Base-by-base conservation (phyloP, 2,113 vertebrate genomes). In the Cyprinodon tularosa region DNA sequence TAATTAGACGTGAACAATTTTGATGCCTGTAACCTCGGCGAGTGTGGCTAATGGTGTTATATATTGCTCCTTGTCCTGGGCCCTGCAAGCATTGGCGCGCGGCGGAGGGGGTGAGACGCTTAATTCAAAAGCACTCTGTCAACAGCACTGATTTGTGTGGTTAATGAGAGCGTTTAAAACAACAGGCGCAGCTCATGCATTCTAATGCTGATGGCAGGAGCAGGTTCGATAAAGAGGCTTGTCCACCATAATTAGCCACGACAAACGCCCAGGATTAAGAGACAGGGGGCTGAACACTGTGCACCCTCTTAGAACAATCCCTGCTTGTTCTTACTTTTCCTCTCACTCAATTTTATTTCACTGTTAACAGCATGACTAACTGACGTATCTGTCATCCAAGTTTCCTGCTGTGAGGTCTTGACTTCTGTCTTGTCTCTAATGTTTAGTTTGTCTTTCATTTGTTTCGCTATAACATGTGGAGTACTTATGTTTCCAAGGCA, bases 21-120 rank as follows among this genome's bases (percentile, higher is more conserved):
- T 99, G 98, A 99, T 98, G 98, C 95, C 96, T 97, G 97, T 98
- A 99, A 99, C 98, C 97, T 99, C 96, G 95, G 95, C 95, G 94
- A 99, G 97, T 97, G 96, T 98, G 96, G 97, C 97, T 99, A 99
- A 99, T 99, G 98, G 98, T 96, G 97, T 99, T 99, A 99, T 99
- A 99, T 99, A 99, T 99, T 98, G 97, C 97, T 98, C 96, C 97
- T 98, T 99, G 98, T 99, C 97, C 98, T 96, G 97, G 97, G 96
- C 96, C 96, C 96, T 89, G 94, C 90, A 82, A 91, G 93, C 90
- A 84, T 82, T 85, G 89, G 88, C 77, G 92, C 81, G 84, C 82
- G 77, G 84, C 68, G 85, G 91, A 87, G 91, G 91, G 88, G 95
- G 93, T 79, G 94, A 95, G 95, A 95, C 96, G 96, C 97, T 99